Percentiles rank a stretch among this genome's conserved stretches.
phyloP scores from a whole-genome alignment of 2,797 vertebrate genomes.

The Falco biarmicus region DNA sequence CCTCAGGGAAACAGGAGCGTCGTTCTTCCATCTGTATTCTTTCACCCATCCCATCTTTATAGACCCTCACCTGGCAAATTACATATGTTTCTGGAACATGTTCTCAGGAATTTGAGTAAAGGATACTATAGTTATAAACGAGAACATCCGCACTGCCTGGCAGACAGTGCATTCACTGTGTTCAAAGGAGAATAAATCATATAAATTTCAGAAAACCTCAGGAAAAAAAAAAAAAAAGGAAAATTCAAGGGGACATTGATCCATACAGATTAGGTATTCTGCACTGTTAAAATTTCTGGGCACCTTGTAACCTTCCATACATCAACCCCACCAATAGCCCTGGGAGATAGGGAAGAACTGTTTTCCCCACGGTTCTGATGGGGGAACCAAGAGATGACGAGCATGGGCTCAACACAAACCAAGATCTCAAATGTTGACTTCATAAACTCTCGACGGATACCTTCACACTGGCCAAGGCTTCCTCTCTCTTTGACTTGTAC shows the following conservation, averaged over 20 bases:
- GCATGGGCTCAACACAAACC: not conserved
- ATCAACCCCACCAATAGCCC: not conserved
- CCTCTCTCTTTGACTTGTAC: not conserved
- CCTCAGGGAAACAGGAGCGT: not conserved
- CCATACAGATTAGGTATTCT: not conserved
- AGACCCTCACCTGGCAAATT: conserved; percentile 50
- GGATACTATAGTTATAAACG: conserved; percentile 2
- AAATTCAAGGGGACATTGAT: not conserved
- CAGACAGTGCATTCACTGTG: not conserved
- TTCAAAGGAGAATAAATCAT: conserved; percentile 10
- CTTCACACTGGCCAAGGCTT: not conserved
- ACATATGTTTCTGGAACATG: conserved; percentile 9
- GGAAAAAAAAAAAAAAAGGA: not conserved
- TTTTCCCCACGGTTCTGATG: not conserved
- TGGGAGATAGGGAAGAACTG: not conserved
- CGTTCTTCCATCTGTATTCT: conserved; percentile 47
- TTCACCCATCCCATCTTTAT: conserved; percentile 50
- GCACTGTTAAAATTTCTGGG: not conserved
- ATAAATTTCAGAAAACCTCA: not conserved
- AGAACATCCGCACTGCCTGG: conserved; percentile 52
- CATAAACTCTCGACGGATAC: not conserved
- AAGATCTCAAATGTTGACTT: not conserved
- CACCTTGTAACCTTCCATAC: not conserved
- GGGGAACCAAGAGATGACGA: not conserved
- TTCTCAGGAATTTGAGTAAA: conserved; percentile 41